These are phyloP conservation scores for Erebia epiphron DNA, from an alignment of 2,888 invertebrate genomes.

Conservation along the genomic window DNA sequence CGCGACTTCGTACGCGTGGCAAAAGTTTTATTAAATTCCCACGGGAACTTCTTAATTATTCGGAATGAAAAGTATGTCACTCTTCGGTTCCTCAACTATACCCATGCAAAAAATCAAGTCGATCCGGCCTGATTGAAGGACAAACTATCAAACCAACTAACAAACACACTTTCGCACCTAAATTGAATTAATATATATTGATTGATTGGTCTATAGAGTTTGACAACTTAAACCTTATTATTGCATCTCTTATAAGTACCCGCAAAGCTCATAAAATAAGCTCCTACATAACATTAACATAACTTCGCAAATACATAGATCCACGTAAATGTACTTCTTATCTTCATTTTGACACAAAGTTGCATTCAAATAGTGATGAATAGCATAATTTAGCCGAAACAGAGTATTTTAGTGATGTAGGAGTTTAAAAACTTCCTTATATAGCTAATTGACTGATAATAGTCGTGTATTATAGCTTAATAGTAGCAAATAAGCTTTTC, in stretches of 20 bases:
- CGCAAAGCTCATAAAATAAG: slow-evolving; percentile 9
- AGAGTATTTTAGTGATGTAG: not conserved
- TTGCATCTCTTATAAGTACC: not conserved
- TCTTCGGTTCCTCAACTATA: no score
- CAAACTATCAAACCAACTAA: no score
- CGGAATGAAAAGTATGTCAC: no score
- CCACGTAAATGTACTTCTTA: not conserved
- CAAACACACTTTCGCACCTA: no score
- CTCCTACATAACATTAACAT: not conserved
- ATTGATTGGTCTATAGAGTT: no score
- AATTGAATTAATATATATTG: no score
- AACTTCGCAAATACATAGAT: not conserved
- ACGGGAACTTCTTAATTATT: no score
- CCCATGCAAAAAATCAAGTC: no score
- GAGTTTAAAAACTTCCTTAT: not conserved
- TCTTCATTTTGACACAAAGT: not conserved
- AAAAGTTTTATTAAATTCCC: no score
- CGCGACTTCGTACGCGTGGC: no score
- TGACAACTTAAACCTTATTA: no score
- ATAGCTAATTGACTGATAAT: slow-evolving; percentile 1
- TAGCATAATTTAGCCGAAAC: slow-evolving; percentile 10
- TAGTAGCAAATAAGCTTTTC: not conserved
- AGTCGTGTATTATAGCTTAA: slow-evolving; percentile 5
- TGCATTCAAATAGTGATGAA: slow-evolving; percentile 6
- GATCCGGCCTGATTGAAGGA: no score